phyloP scores from a whole-genome alignment of 1,140 invertebrate genomes.

The Pseudomyrmex gracilis region DNA sequence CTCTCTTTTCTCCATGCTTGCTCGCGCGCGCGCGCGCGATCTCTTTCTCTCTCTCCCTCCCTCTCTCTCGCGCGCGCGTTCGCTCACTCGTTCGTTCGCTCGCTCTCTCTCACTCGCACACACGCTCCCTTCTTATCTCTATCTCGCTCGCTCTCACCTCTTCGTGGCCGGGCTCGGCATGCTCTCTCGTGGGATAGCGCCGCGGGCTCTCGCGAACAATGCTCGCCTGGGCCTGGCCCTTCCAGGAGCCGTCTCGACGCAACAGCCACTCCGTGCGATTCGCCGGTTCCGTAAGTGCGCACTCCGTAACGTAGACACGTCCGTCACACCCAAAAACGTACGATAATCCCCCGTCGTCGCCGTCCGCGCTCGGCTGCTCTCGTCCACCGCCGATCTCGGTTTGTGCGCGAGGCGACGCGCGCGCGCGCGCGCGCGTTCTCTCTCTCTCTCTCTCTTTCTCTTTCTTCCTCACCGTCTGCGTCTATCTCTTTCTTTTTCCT shows the following conservation, averaged over 20 bases:
- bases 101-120: neutral
- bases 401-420: constrained; percentile 51
- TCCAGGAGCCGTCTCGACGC: constrained; percentile 27
- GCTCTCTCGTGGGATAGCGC: constrained; percentile 52
- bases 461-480: neutral
- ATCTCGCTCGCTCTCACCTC: constrained; percentile 71
- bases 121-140: constrained; percentile 47
- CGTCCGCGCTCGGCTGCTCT: constrained; percentile 45
- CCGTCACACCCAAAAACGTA: constrained; percentile 75
- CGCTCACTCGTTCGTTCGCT: constrained; percentile 12
- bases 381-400: constrained; percentile 37
- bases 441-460: neutral
- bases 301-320: constrained; percentile 60
- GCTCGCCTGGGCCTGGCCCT: constrained; percentile 32
- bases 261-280: constrained; percentile 53
- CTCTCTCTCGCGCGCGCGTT: constrained; percentile 14
- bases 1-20: neutral
- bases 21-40: constrained; percentile 28
- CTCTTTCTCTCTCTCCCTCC: constrained; percentile 24
- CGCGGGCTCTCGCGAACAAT: constrained; percentile 50
- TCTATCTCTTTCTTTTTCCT: neutral
- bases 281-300: constrained; percentile 38
- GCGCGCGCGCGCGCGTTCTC: constrained; percentile 36
- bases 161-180: constrained; percentile 67
- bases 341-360: constrained; percentile 65